These are phyloP conservation scores for Leptura quadrifasciata DNA, from an alignment of 2,888 invertebrate genomes.

Conservation along the genomic window DNA sequence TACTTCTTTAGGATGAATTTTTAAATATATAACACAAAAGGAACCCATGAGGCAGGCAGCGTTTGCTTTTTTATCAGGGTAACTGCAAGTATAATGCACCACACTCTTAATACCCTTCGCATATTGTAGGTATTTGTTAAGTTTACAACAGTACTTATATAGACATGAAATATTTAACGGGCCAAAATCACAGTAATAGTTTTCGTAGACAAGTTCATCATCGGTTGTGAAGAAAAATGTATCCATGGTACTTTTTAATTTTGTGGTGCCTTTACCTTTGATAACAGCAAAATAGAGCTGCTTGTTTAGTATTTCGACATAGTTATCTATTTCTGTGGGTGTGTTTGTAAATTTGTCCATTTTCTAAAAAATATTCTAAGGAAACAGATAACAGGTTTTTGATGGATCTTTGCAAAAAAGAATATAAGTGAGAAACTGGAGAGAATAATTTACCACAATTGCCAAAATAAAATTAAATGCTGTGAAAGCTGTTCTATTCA, in stretches of 20 bases:
- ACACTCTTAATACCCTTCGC: constrained; percentile 82
- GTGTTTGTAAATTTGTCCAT: constrained; percentile 54
- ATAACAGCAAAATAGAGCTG: constrained; percentile 85
- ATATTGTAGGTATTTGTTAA: constrained; percentile 84
- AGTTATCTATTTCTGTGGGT: constrained; percentile 65
- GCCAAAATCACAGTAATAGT: constrained; percentile 93
- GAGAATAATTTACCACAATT: constrained; percentile 59
- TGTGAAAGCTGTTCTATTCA: constrained; percentile 56
- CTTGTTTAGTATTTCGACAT: constrained; percentile 69
- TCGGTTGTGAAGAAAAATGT: constrained; percentile 88
- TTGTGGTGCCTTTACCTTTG: constrained; percentile 78
- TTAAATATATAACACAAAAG: constrained; percentile 85
- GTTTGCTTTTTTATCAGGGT: constrained; percentile 87
- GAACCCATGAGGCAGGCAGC: constrained; percentile 91
- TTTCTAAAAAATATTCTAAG: constrained; percentile 68
- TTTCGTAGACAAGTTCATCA: constrained; percentile 86
- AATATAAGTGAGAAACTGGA: constrained; percentile 57
- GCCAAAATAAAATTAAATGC: constrained; percentile 59
- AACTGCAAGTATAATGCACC: constrained; percentile 86
- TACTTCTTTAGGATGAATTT: constrained; percentile 82
- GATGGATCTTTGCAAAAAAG: constrained; percentile 55
- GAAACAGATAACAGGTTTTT: constrained; percentile 57
- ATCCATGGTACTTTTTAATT: constrained; percentile 80
- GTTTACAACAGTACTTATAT: constrained; percentile 87
- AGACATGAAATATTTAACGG: constrained; percentile 91